Base-by-base conservation (phyloP, 2,797 vertebrate genomes). In the Siniperca undulata region DNA sequence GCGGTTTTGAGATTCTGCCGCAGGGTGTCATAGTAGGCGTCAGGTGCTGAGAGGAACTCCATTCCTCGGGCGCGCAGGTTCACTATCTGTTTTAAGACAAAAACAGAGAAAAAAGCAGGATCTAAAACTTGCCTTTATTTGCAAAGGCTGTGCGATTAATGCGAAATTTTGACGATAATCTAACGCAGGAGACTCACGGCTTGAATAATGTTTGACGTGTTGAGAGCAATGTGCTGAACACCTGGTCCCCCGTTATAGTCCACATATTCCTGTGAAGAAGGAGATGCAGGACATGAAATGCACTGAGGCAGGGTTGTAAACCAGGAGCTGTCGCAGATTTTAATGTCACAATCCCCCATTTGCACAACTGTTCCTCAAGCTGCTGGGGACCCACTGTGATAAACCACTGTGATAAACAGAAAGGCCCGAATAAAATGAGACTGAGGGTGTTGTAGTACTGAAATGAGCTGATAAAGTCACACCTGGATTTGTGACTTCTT, bases 401-500 rank as follows among this genome's bases (percentile, higher is more conserved):
- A 30, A 30, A 30, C 11, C 30, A 20, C 38, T 17, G 17, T 38
- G 20, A 68, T 27, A 40, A 27, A 74, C 19, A 8, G 5, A 17
- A 22, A 59, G 16, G 48, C 16, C 10, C 7, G 65, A 24, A 66
- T 9, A 30, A 53, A 27, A 12, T 4, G 12, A 61, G 20, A 40
- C 7, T 44, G 22, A 66, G 42, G 64, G 8, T n/a, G 12, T 12
- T 7, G 20, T 6, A 22, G 22, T 4, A 3, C 36, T 60, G n/a
- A 34, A 38, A 53, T n/a, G 3, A 61, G 9, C 22, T 20, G 38
- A 60, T 46, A 7, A 76, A 58, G 19, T 66, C 84, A n/a, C 77
- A 97, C 97, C 96, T 97, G 97, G 83, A 97, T 97, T 70, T 97
- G 96, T 27, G 96, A 97, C 83, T 91, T 96, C 87, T 93, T 96